A percentile compares a stretch with the other conserved stretches of the same genome.
phyloP scores from a whole-genome alignment of 2,888 invertebrate species.

The Ctenicera cuprea region DNA sequence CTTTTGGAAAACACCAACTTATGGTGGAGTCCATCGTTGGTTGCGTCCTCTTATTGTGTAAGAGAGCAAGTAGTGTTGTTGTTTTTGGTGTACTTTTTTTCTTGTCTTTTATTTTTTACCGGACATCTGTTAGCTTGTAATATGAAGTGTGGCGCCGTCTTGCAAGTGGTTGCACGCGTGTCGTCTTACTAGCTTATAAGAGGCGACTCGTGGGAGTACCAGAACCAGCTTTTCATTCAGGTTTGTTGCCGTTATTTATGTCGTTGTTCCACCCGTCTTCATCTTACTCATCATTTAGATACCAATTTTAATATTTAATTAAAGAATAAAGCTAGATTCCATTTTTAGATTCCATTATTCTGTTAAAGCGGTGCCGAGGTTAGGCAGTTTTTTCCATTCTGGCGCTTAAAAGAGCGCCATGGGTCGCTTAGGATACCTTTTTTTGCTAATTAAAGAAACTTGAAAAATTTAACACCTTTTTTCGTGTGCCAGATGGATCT shows the following conservation, averaged over 20 bases:
- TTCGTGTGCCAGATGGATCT: neutral
- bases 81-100: slow-evolving; percentile 41
- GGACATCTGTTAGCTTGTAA: slow-evolving; percentile 61
- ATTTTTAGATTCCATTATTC: slow-evolving; percentile 27
- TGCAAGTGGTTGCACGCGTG: slow-evolving; percentile 56
- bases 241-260: slow-evolving; percentile 66
- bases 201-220: slow-evolving; percentile 66
- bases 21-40: neutral
- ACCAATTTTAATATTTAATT: slow-evolving; percentile 55
- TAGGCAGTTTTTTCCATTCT: slow-evolving; percentile 2
- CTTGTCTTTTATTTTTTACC: slow-evolving; percentile 58
- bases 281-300: slow-evolving; percentile 57
- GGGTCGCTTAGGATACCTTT: neutral
- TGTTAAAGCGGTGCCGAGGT: slow-evolving; percentile 1
- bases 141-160: slow-evolving; percentile 62
- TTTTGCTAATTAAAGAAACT: slow-evolving; percentile 19
- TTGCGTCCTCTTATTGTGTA: slow-evolving; percentile 35
- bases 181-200: slow-evolving; percentile 57
- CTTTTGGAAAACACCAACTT: neutral
- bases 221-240: slow-evolving; percentile 67
- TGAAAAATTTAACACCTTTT: slow-evolving; percentile 22
- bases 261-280: slow-evolving; percentile 61
- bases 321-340: slow-evolving; percentile 45
- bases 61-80: slow-evolving; percentile 31
- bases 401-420: slow-evolving; percentile 8